These are phyloP conservation scores for Psylliodes chrysocephalus DNA, from an alignment of 2,888 invertebrate species.

Conservation along the genomic window DNA sequence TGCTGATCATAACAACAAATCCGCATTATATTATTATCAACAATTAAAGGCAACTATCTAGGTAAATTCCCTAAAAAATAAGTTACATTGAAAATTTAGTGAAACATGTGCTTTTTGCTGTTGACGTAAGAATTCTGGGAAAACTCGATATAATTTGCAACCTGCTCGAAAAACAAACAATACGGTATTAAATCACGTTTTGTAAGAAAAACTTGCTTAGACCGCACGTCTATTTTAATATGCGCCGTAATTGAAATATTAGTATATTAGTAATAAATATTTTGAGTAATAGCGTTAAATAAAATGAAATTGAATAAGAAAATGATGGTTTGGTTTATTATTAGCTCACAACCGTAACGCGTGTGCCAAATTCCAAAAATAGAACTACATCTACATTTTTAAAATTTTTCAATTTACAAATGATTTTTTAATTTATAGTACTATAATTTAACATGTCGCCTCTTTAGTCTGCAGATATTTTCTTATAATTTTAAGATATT, in stretches of 20 bases:
- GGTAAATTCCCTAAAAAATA: too few relatives aligned
- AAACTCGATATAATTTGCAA: not conserved
- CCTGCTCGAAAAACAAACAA: not conserved
- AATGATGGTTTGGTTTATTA: slow-evolving; percentile 7
- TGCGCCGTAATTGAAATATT: not conserved
- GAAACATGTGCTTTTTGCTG: too few relatives aligned
- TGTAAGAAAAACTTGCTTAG: not conserved
- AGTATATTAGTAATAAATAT: slow-evolving; percentile 3
- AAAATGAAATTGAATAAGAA: slow-evolving; percentile 8
- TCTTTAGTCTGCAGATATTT: too few relatives aligned
- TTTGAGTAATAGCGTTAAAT: slow-evolving; percentile 14
- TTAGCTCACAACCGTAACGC: slow-evolving; percentile 12
- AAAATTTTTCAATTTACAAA: slow-evolving; percentile 8
- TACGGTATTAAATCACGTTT: not conserved
- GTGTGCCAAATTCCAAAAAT: slow-evolving; percentile 18
- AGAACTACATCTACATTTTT: slow-evolving; percentile 18
- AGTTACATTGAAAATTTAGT: too few relatives aligned
- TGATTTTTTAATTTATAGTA: not conserved
- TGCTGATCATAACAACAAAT: too few relatives aligned
- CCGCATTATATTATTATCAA: too few relatives aligned
- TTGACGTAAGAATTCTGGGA: not conserved
- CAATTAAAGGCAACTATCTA: too few relatives aligned
- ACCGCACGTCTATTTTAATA: not conserved
- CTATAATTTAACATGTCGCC: too few relatives aligned
- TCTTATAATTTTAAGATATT: too few relatives aligned